Percentiles rank a stretch among this genome's conserved stretches.
These are phyloP conservation scores for Crossocerus cetratus DNA, from an alignment of 2,888 invertebrate species.

Conservation along the genomic window DNA sequence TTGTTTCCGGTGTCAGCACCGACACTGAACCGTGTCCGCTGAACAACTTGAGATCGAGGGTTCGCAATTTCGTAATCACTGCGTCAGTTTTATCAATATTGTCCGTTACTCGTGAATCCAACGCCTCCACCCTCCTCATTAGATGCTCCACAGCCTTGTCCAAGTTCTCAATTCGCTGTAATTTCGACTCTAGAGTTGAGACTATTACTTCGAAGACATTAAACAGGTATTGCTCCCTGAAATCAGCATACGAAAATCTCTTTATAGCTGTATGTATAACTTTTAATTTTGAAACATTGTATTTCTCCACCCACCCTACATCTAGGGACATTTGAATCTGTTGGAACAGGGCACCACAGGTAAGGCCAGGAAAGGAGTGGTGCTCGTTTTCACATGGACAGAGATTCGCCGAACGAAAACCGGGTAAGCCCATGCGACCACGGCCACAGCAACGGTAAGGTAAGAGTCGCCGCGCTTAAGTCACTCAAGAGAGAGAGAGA, in stretches of 20 bases:
- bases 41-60: slow-evolving; percentile 86
- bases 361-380: too few species aligned
- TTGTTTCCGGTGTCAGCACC: slow-evolving; percentile 72
- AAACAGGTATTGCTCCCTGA: slow-evolving; percentile 92
- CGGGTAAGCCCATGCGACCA: too few species aligned
- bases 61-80: slow-evolving; percentile 87
- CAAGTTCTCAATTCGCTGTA: slow-evolving; percentile 91
- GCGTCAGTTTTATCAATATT: slow-evolving; percentile 92
- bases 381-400: too few species aligned
- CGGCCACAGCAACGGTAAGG: too few species aligned
- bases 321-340: too few species aligned
- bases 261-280: too few species aligned
- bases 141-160: slow-evolving; percentile 93
- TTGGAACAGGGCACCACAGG: too few species aligned
- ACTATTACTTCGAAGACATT: slow-evolving; percentile 94
- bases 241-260: slow-evolving; percentile 52
- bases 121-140: slow-evolving; percentile 89
- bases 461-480: too few species aligned
- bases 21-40: slow-evolving; percentile 76
- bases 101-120: slow-evolving; percentile 89
- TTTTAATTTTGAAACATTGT: too few species aligned
- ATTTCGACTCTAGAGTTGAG: slow-evolving; percentile 90
- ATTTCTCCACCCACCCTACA: too few species aligned
- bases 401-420: too few species aligned
- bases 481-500: too few species aligned